Evolutionary conservation across 2,888 invertebrate genomes (phyloP), one percentile per base, ranked within the genome.

Genomic region (Pogonocherus hispidulus): DNA sequence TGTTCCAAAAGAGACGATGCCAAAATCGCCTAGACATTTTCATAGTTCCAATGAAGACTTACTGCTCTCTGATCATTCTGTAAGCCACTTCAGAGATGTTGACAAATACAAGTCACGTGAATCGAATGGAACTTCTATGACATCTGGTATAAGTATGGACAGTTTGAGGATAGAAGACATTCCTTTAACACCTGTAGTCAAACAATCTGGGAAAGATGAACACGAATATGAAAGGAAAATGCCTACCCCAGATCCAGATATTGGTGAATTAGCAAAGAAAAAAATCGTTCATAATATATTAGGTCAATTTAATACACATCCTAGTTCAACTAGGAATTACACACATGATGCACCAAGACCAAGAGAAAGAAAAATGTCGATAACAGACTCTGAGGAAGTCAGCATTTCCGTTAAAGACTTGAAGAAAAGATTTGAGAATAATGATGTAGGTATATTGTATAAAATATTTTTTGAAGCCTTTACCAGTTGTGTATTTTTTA

Each of bases 401-500:
- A 67, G 54, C 27, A 71, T 79, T 8, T 82, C 81, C n/a, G 83
- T 83, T 6, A 76, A 78, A 52, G 79, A 82, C 72, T 77, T 83
- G 69, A 78, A 71, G 70, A 82, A 78, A 62, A 78, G 73, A 66
- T 83, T 83, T 67, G 82, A 82, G 70, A 76, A 67, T 47, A 75
- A 75, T 55, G 73, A 79, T 63, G 83, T 82, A 74, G 77, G 80
- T 80, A n/a, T n/a, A n/a, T n/a, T n/a, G n/a, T n/a, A n/a, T n/a
- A n/a, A n/a, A n/a, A n/a, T n/a, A n/a, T n/a, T n/a, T n/a, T n/a
- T n/a, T n/a, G n/a, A n/a, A n/a, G n/a, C n/a, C n/a, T n/a, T n/a
- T n/a, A n/a, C n/a, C n/a, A n/a, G n/a, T n/a, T n/a, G n/a, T n/a
- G n/a, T n/a, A n/a, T 20, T 52, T 69, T 71, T 16, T 46, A 78